These are phyloP conservation scores for Smutsia gigantea DNA, from an alignment of 2,797 vertebrate genomes.

Conservation along the genomic window DNA sequence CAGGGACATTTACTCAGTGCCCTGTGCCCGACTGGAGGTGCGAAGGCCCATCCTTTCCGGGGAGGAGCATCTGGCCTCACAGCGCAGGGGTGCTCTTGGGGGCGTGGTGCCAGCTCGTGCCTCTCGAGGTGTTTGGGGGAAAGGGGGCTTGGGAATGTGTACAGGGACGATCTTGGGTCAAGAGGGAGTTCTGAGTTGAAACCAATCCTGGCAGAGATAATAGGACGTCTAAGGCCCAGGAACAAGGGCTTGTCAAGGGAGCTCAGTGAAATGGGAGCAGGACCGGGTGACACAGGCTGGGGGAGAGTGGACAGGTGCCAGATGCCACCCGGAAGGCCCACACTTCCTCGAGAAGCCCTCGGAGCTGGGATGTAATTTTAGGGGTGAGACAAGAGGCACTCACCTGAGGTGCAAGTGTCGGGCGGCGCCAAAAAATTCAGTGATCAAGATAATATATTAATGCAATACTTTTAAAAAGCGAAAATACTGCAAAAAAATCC, in stretches of 20 bases:
- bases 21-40: not conserved
- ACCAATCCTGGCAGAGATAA: not conserved
- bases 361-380: not conserved
- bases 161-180: not conserved
- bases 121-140: not conserved
- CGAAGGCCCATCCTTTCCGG: not conserved
- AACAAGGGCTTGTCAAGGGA: too few relatives aligned
- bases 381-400: not conserved
- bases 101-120: not conserved
- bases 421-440: not conserved
- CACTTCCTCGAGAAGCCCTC: not conserved
- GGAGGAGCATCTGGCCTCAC: not conserved
- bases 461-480: not conserved
- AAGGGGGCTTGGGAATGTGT: not conserved
- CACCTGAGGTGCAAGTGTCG: not conserved
- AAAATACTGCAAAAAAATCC: not conserved
- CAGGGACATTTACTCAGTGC: not conserved
- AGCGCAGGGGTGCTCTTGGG: not conserved
- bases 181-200: not conserved
- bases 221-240: not conserved
- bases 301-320: not conserved
- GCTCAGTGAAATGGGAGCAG: not conserved
- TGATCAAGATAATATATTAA: not conserved
- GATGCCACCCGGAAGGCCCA: not conserved
- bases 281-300: not conserved